phyloP scores from a whole-genome alignment of 2,888 invertebrate genomes.

The Acrobasis repandana region DNA sequence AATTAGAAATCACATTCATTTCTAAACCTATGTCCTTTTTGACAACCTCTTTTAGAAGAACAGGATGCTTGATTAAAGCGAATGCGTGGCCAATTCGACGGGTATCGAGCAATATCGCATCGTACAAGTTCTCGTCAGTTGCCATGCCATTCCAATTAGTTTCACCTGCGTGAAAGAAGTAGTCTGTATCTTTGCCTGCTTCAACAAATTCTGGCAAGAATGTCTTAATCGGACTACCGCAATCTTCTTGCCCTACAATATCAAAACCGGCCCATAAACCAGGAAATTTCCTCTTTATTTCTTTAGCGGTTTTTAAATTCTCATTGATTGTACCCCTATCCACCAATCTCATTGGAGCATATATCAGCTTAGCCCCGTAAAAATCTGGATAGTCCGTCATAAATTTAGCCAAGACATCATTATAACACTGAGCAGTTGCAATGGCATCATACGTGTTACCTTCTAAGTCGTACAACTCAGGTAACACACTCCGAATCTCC shows the following conservation, averaged over 20 bases:
- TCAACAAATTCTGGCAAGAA: slow-evolving; percentile 81
- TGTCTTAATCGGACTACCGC: slow-evolving; percentile 83
- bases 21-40: slow-evolving; percentile 87
- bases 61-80: slow-evolving; percentile 88
- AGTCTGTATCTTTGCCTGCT: slow-evolving; percentile 78
- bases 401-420: slow-evolving; percentile 82
- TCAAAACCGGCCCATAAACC: slow-evolving; percentile 91
- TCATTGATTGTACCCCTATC: slow-evolving; percentile 59
- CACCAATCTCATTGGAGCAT: slow-evolving; percentile 83
- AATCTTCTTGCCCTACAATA: slow-evolving; percentile 91
- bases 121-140: slow-evolving; percentile 88
- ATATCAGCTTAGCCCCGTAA: slow-evolving; percentile 87
- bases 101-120: slow-evolving; percentile 87
- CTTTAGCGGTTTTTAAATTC: slow-evolving; percentile 70
- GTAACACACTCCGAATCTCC: slow-evolving; percentile 86
- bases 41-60: slow-evolving; percentile 82
- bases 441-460: slow-evolving; percentile 79
- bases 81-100: slow-evolving; percentile 91
- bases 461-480: slow-evolving; percentile 85
- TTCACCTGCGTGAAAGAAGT: slow-evolving; percentile 92
- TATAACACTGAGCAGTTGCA: slow-evolving; percentile 82
- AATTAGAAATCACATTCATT: slow-evolving; percentile 91
- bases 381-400: slow-evolving; percentile 84
- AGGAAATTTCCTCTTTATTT: slow-evolving; percentile 81
- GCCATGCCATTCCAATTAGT: slow-evolving; percentile 87